Conservation (phyloP, 1,140 invertebrate genomes). For the Temnothorax longispinosus region DNA sequence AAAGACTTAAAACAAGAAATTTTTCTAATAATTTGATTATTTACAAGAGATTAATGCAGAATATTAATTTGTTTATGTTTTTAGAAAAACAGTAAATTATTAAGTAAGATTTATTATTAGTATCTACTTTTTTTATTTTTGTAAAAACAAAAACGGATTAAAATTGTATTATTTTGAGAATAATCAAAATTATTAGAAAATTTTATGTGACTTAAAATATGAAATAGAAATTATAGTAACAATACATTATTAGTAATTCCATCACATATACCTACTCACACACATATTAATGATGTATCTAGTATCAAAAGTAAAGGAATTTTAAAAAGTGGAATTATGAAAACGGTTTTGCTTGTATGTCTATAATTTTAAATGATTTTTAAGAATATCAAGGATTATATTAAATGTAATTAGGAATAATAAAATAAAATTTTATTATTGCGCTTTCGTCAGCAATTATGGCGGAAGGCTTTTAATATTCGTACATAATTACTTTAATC, state of each 20-base stretch:
- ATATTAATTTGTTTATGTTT: neutral
- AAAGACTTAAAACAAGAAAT: neutral
- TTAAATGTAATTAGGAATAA: neutral
- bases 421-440: neutral
- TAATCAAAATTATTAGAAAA: neutral
- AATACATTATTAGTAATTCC: neutral
- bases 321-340: neutral
- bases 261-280: neutral
- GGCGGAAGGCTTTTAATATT: neutral
- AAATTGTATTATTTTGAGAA: neutral
- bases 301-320: neutral
- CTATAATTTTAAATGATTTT: slow-evolving; percentile 3
- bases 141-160: neutral
- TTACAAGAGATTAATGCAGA: neutral
- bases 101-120: neutral
- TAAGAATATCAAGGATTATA: neutral
- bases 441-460: neutral
- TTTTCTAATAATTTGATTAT: slow-evolving; percentile 1
- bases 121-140: neutral
- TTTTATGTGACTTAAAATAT: neutral
- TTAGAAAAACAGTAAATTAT: neutral
- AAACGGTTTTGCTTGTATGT: neutral
- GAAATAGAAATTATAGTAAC: neutral
- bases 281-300: neutral
- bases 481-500: neutral